These are phyloP conservation scores for Larimichthys polyactis DNA, from an alignment of 2,113 vertebrate genomes.

Conservation along the genomic window DNA sequence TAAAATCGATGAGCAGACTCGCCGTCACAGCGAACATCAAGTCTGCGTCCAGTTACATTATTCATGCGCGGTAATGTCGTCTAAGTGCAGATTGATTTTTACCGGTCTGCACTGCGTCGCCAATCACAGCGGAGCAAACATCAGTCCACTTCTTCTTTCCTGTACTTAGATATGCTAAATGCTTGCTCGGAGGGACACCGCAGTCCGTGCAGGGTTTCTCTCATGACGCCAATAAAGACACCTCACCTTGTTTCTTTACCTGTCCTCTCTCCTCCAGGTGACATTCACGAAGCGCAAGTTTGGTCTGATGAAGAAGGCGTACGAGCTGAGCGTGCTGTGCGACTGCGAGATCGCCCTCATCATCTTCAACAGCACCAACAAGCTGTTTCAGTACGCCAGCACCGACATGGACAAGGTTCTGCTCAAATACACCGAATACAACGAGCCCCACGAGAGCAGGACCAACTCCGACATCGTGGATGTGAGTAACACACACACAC, in stretches of 20 bases:
- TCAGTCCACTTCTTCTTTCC: too few species aligned
- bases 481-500: constrained; percentile 81
- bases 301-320: constrained; percentile 99
- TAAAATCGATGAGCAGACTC: constrained; percentile 5
- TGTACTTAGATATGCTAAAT: not conserved
- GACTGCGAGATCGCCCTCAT: constrained; percentile 98
- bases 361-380: constrained; percentile 99
- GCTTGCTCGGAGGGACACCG: not conserved
- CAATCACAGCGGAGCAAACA: too few species aligned
- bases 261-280: constrained; percentile 83
- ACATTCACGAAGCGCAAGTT: constrained; percentile 99
- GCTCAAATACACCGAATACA: constrained; percentile 98
- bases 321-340: constrained; percentile 96
- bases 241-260: not conserved
- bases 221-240: not conserved
- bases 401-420: constrained; percentile 99
- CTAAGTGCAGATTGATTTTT: constrained; percentile 34
- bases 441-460: constrained; percentile 96
- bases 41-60: constrained; percentile 15
- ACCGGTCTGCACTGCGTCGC: not conserved
- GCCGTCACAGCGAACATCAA: not conserved
- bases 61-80: not conserved
- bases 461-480: constrained; percentile 98
- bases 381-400: constrained; percentile 97
- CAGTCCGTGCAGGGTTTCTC: too few species aligned